phyloP scores from a whole-genome alignment of 2,113 vertebrate species.

The Larimichthys polyactis region DNA sequence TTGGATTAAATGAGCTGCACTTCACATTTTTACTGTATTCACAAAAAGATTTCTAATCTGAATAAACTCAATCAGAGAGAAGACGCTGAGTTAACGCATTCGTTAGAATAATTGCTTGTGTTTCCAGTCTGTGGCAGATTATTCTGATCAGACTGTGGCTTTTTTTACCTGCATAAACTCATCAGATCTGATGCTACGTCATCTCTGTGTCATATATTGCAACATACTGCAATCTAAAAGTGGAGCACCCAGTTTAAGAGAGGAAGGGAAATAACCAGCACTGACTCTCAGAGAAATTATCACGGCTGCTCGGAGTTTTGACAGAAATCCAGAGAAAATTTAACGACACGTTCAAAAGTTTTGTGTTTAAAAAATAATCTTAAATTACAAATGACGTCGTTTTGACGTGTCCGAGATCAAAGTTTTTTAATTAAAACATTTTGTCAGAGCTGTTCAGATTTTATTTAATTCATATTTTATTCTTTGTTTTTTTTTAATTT shows the following conservation, averaged over 20 bases:
- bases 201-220: not conserved
- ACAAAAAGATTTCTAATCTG: not conserved
- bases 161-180: slow-evolving; percentile 6
- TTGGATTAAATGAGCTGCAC: not conserved
- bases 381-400: too few species aligned
- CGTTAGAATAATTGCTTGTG: not conserved
- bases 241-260: not conserved
- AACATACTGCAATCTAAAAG: not conserved
- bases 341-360: too few species aligned
- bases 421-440: too few species aligned
- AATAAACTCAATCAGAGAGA: not conserved
- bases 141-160: not conserved
- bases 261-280: not conserved
- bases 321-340: too few species aligned
- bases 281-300: too few species aligned
- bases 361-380: too few species aligned
- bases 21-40: too few species aligned
- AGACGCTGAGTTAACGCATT: not conserved
- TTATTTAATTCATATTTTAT: too few species aligned
- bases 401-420: too few species aligned
- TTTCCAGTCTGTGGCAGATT: not conserved
- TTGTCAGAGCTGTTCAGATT: too few species aligned
- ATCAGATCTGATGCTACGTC: not conserved
- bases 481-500: too few species aligned
- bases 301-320: too few species aligned